Evolutionary conservation across 2,888 invertebrate species (phyloP).

Genomic region (Trissonchulus sp.): DNA sequence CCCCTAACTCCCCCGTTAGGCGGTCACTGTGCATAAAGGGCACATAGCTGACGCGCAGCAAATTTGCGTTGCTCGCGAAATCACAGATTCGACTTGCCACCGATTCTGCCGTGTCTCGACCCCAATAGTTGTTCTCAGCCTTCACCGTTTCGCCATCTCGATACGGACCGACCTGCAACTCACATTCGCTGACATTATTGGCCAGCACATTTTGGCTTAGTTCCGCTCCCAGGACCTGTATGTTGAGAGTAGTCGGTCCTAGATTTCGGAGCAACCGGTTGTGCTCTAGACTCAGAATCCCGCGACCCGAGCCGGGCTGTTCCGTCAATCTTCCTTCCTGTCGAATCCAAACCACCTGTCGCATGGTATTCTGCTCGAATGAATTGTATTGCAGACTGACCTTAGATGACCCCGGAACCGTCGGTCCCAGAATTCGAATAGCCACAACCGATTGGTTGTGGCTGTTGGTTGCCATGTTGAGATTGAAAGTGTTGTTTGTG

Average conservation of each 20-base stretch:
- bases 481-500: neutral
- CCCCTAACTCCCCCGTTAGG: neutral
- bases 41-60: neutral
- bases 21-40: neutral
- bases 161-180: conserved; percentile 16
- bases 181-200: conserved; percentile 27
- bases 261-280: neutral
- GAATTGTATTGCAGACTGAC: neutral
- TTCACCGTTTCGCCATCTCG: conserved; percentile 1
- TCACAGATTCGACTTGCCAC: conserved; percentile 23
- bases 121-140: conserved; percentile 26
- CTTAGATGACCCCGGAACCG: neutral
- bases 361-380: neutral
- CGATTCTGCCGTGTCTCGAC: neutral
- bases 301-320: neutral
- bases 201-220: neutral
- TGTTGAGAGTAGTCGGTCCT: neutral
- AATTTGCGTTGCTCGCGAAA: conserved; percentile 19
- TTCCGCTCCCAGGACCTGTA: neutral
- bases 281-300: neutral
- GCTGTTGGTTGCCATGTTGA: neutral
- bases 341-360: neutral
- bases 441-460: neutral
- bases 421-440: neutral
- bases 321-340: neutral